Base-by-base conservation (phyloP, 2,888 invertebrate species). In the Merodon equestris region DNA sequence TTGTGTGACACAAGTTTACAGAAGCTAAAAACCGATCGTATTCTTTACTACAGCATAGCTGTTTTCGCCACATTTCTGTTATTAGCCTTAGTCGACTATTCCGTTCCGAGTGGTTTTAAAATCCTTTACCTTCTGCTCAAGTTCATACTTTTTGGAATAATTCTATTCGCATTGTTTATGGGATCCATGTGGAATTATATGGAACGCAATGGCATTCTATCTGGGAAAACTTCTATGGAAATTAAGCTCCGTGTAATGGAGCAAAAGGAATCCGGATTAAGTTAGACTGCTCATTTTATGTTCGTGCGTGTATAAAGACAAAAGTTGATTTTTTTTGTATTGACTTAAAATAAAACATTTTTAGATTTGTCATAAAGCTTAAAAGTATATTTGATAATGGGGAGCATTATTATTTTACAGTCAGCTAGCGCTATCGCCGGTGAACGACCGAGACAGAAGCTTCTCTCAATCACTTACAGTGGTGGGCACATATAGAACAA, bases 131-230 rank as follows among this genome's bases (percentile, higher is more conserved):
- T 92, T 83, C 84, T 94, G 67, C 84, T 91, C 0, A 92, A 93
- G 85, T 89, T 94, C 51, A 82, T 93, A 7, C 86, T 94, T 53
- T 93, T 93, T 17, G 92, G 91, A 10, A 84, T 93, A 17, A 90
- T 93, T 82, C 90, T 93, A 58, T 96, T 94, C 85, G 91, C 91
- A 79, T 82, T 94, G 14, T 91, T 95, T 82, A 95, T 95, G 96
- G 94, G 93, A 36, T 91, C 94, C 0, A 86, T 96, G 81, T 96
- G 96, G 96, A 94, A 95, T 86, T 91, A 91, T 82, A 94, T 95
- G 81, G 96, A 96, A 87, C 90, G 91, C 82, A 94, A 96, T 88
- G 94, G 94, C 45, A 90, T 95, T 13, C 90, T 93, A 83, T 93
- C 95, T n/a, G 94, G 94, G 7, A 91, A 93, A 84, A 90, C 91